Evolutionary conservation across 2,888 invertebrate species (phyloP).

Genomic region (Caenorhabditis japonica): DNA sequence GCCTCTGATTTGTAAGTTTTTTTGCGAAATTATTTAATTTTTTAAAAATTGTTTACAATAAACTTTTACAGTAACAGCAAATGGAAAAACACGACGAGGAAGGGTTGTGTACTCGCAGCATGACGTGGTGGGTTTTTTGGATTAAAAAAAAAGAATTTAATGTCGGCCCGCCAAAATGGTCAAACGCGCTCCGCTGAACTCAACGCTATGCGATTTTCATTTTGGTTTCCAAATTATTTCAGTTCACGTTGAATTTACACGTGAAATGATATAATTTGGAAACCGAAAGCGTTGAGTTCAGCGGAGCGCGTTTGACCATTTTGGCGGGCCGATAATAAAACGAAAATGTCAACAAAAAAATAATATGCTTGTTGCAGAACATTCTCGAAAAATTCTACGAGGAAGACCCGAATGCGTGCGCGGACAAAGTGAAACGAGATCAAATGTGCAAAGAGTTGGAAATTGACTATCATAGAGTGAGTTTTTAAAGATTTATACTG

Average conservation of each 20-base stretch:
- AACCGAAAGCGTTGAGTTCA: too few species aligned
- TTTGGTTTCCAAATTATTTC: too few species aligned
- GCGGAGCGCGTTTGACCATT: too few species aligned
- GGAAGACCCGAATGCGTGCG: conserved; percentile 63
- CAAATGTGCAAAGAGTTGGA: conserved; percentile 47
- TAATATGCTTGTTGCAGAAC: conserved; percentile 14
- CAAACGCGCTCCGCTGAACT: too few species aligned
- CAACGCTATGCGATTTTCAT: too few species aligned
- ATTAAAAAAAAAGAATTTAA: too few species aligned
- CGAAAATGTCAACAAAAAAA: background rate
- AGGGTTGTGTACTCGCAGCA: conserved; percentile 54
- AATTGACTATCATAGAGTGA: conserved; percentile 57
- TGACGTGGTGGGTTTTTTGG: conserved; percentile 45
- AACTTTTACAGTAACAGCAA: conserved; percentile 35
- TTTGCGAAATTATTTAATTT: background rate
- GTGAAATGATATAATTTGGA: too few species aligned
- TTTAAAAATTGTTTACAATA: background rate
- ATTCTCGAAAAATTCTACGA: conserved; percentile 58
- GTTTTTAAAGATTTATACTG: background rate
- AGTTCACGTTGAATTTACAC: too few species aligned
- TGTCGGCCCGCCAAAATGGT: too few species aligned
- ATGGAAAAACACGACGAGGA: conserved; percentile 53
- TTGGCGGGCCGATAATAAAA: too few species aligned
- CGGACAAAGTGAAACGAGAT: conserved; percentile 54
- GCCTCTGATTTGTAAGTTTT: background rate